phyloP scores from a whole-genome alignment of 2,888 invertebrate species.

The Liodrosophila aerea region DNA sequence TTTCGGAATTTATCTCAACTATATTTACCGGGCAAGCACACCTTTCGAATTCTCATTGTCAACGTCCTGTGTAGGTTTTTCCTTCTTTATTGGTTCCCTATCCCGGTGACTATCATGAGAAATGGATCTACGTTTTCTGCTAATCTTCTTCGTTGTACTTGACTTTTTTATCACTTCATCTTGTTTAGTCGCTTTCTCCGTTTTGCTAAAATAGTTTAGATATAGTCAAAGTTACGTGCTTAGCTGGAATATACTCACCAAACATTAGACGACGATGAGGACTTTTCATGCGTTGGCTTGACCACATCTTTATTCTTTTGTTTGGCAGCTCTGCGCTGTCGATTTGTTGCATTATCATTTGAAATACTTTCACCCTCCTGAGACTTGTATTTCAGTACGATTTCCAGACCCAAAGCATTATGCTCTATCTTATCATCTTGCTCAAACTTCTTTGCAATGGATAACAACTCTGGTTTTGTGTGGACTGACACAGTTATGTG shows the following conservation, averaged over 20 bases:
- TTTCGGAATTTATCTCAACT: not conserved
- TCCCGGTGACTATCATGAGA: constrained; percentile 31
- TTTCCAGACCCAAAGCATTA: constrained; percentile 29
- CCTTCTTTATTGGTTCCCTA: not conserved
- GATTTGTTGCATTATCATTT: too few species aligned
- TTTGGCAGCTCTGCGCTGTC: too few species aligned
- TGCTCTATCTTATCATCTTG: not conserved
- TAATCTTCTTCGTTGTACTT: not conserved
- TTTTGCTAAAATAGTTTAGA: too few species aligned
- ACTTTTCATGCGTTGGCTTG: too few species aligned
- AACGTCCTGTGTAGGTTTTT: not conserved
- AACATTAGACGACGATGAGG: too few species aligned
- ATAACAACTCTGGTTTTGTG: constrained; percentile 11
- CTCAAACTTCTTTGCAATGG: constrained; percentile 13
- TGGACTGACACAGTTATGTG: constrained; percentile 45
- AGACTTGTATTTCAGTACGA: constrained; percentile 31
- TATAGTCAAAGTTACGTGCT: too few species aligned
- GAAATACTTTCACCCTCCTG: constrained; percentile 16
- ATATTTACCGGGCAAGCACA: constrained; percentile 24
- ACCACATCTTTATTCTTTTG: too few species aligned
- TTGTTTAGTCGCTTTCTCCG: not conserved
- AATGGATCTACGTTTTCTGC: constrained; percentile 47
- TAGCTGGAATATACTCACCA: too few species aligned
- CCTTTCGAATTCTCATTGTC: not conserved
- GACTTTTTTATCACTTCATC: not conserved